Evolutionary conservation across 2,797 vertebrate species (phyloP).

Genomic region (Chromobotia macracanthus): DNA sequence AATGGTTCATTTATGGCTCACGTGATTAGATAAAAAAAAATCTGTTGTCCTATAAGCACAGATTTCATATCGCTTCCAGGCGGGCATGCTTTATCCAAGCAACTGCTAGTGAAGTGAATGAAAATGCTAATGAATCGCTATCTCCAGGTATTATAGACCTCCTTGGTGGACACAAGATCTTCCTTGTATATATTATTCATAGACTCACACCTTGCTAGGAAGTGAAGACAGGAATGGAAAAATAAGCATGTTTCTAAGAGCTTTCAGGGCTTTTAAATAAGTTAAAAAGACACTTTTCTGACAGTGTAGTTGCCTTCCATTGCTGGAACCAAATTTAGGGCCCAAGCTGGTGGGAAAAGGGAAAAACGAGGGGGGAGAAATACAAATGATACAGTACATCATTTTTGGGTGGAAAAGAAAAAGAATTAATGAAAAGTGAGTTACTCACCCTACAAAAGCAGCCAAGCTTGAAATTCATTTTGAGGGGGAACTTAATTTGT

Average conservation of each 20-base stretch:
- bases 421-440: slow-evolving; percentile 96
- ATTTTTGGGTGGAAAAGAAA: slow-evolving; percentile 84
- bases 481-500: slow-evolving; percentile 97
- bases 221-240: slow-evolving; percentile 65
- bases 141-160: background rate
- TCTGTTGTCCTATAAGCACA: too few relatives aligned
- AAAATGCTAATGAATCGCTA: background rate
- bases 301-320: slow-evolving; percentile 94
- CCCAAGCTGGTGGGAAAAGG: slow-evolving; percentile 63
- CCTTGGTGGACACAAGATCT: background rate
- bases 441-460: slow-evolving; percentile 89
- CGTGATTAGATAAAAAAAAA: too few relatives aligned
- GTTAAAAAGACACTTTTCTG: slow-evolving; percentile 94
- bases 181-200: background rate
- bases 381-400: slow-evolving; percentile 88
- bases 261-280: slow-evolving; percentile 91
- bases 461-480: slow-evolving; percentile 98
- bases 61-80: too few relatives aligned
- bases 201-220: background rate
- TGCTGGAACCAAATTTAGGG: slow-evolving; percentile 82
- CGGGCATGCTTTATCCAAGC: background rate
- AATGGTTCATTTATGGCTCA: too few relatives aligned
- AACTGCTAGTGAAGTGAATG: background rate
- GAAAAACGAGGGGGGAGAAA: slow-evolving; percentile 58
- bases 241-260: slow-evolving; percentile 84